Base-by-base conservation (phyloP, 2,113 vertebrate species). In the Vulpes vulpes region DNA sequence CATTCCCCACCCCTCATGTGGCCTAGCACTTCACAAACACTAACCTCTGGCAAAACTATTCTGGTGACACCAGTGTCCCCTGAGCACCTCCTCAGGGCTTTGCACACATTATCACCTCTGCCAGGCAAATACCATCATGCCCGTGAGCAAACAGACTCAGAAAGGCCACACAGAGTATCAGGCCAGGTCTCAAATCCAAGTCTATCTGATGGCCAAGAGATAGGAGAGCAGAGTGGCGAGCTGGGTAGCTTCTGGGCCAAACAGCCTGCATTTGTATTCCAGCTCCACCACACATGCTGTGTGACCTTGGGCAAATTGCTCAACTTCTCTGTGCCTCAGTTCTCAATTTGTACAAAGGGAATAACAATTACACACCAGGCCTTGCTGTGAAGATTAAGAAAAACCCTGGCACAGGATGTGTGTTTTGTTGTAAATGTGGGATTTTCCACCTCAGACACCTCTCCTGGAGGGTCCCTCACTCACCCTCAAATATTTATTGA, bases 101-200 rank as follows among this genome's bases (percentile, higher is more conserved):
- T 38, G 60, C 1, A 2, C 3, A 14, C 76, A 8, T 59, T 0
- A 22, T 16, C 8, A 2, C 14, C n/a, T 14, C 60, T 55, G 19
- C 51, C 27, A 16, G 51, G 8, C 53, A 35, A 11, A 17, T 12
- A 32, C 12, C 11, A 27, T 30, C 16, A 27, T 16, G 20, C 60
- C 27, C 19, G 14, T 5, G 35, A 20, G 53, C 16, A 38, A 59
- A 76, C 83, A 81, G 59, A 19, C 73, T 51, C 67, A 16, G 11
- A 62, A 59, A 91, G 30, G 32, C 49, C 38, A 32, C 14, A 32
- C 14, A 7, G 49, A 81, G n/a, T 1, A 17, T 12, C 2, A 22
- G 35, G 57, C 35, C 57, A 35, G 16, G 60, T 30, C 88, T 73
- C 84, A 67, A 65, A 53, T 30, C 2, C 71, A 25, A 32, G 22